A percentile compares a stretch with the other conserved stretches of the same genome.
phyloP scores from a whole-genome alignment of 1,140 invertebrate genomes.

The Laupala kohalensis region DNA sequence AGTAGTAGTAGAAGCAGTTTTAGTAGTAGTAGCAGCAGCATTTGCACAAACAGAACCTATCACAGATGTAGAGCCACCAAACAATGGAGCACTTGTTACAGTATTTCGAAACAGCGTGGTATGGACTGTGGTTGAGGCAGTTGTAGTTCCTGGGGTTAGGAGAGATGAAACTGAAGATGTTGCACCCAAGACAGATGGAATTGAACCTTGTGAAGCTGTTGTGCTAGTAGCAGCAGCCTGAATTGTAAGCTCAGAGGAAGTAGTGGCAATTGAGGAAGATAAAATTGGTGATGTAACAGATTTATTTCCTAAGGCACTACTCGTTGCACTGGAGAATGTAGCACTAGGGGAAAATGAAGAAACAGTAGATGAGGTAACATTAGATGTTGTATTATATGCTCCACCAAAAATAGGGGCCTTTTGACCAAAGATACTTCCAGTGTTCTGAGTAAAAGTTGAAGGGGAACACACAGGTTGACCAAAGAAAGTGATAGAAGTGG shows the following conservation, averaged over 20 bases:
- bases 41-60: background rate
- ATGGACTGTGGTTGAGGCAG: too few relatives aligned
- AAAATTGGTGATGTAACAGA: background rate
- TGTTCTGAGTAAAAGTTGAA: slow-evolving; percentile 7
- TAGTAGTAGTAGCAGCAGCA: background rate
- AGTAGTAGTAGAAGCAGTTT: background rate
- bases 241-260: too few relatives aligned
- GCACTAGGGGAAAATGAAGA: too few relatives aligned
- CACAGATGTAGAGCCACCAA: too few relatives aligned
- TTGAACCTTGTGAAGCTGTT: too few relatives aligned
- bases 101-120: too few relatives aligned
- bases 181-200: too few relatives aligned
- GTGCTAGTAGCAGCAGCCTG: background rate
- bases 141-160: too few relatives aligned
- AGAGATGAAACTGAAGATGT: too few relatives aligned
- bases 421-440: slow-evolving; percentile 3
- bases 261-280: slow-evolving; percentile 6
- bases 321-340: too few relatives aligned
- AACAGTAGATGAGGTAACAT: background rate
- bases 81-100: too few relatives aligned
- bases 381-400: background rate
- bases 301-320: too few relatives aligned
- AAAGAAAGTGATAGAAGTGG: slow-evolving; percentile 8
- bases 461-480: slow-evolving; percentile 11
- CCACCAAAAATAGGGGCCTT: slow-evolving; percentile 6